Conservation (phyloP, 2,797 vertebrate species). For the Bucorvus abyssinicus region DNA sequence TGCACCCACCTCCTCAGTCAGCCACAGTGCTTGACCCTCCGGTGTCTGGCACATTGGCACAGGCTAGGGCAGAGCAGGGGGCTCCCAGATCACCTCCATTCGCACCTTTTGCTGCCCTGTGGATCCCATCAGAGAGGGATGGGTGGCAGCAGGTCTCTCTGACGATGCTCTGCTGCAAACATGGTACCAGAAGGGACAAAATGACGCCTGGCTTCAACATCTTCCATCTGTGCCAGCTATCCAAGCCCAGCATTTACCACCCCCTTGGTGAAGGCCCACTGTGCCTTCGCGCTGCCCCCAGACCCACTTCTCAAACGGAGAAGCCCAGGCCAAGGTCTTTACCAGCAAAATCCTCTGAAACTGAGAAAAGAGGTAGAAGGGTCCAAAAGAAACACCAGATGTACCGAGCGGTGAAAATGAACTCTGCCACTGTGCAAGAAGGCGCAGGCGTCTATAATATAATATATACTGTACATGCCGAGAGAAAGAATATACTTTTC, state of each 20-base stretch:
- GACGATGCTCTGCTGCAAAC: fast-evolving
- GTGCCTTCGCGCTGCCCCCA: background rate
- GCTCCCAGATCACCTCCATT: background rate
- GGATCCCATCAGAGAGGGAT: background rate
- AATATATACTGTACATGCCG: background rate
- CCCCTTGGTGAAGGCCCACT: background rate
- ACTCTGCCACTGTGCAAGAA: conserved; percentile 26
- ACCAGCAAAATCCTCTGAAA: background rate
- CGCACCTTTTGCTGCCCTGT: background rate
- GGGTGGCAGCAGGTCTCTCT: background rate
- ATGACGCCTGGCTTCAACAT: background rate
- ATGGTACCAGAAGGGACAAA: background rate
- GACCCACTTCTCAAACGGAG: fast-evolving
- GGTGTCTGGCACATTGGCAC: background rate
- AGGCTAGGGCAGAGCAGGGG: background rate
- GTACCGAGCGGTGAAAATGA: background rate
- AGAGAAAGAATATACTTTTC: conserved; percentile 44
- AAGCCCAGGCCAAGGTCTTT: background rate
- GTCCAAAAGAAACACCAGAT: conserved; percentile 44
- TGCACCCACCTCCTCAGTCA: background rate
- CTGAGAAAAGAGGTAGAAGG: background rate
- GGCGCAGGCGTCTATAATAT: background rate
- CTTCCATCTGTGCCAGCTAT: background rate
- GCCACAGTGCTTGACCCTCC: background rate
- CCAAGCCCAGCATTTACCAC: background rate